These are phyloP conservation scores for Climacteris rufus DNA, from an alignment of 2,113 vertebrate genomes.

Conservation along the genomic window DNA sequence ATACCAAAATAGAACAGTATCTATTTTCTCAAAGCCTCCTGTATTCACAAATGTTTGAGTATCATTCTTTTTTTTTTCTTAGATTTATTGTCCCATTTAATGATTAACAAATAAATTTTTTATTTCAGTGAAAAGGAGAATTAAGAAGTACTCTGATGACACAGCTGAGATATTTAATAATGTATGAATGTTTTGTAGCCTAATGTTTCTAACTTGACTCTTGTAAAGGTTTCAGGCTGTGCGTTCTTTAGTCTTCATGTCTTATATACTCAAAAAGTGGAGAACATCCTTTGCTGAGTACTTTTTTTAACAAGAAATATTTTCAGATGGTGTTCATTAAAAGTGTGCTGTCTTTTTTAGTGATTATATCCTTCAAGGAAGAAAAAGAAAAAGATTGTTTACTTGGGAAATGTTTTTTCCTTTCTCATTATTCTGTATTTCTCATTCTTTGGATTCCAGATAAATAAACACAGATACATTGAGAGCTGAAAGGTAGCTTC, in stretches of 20 bases:
- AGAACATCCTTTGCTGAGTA: background rate
- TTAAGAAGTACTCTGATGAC: background rate
- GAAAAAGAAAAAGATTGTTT: background rate
- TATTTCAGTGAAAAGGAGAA: background rate
- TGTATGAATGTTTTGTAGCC: conserved; percentile 28
- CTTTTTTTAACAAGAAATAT: background rate
- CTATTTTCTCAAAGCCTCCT: background rate
- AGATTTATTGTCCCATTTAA: background rate
- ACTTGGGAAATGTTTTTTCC: background rate
- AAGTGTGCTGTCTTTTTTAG: background rate
- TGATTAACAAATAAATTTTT: conserved; percentile 9
- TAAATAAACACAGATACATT: background rate
- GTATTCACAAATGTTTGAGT: background rate
- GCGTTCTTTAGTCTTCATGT: conserved; percentile 5
- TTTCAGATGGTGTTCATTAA: background rate
- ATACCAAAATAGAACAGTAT: background rate
- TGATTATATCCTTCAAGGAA: background rate
- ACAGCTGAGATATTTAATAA: conserved; percentile 47
- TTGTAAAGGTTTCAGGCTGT: conserved; percentile 13
- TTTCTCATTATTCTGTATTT: background rate
- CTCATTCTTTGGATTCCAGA: background rate
- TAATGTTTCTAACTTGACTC: conserved; percentile 48
- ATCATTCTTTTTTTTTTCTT: background rate
- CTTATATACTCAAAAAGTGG: background rate
- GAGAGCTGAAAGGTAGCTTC: background rate